Evolutionary conservation across 53 echinoderm and acorn worm genomes (phyloP).

Genomic region (Henricia sp.): DNA sequence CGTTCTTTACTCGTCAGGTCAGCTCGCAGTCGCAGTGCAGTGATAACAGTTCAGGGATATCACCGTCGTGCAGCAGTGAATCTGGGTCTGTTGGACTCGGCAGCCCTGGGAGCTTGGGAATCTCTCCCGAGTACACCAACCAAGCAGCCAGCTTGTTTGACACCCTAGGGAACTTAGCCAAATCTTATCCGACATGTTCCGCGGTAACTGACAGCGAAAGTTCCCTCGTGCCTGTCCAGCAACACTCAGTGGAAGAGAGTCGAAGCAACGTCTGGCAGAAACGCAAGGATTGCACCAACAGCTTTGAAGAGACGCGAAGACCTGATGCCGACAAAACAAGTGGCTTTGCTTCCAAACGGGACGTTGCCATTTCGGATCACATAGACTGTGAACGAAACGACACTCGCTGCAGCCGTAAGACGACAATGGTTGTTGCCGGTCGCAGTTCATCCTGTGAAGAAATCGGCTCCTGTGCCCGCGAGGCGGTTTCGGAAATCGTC

Average conservation of each 20-base stretch:
- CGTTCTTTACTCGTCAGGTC: constrained; percentile 79
- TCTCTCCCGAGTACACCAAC: constrained; percentile 78
- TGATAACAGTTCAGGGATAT: constrained; percentile 84
- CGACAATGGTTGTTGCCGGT: constrained; percentile 62
- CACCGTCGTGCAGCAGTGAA: constrained; percentile 78
- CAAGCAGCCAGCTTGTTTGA: constrained; percentile 40
- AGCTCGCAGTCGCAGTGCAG: constrained; percentile 87
- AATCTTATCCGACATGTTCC: constrained; percentile 41
- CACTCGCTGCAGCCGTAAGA: constrained; percentile 58
- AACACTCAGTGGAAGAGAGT: constrained; percentile 7
- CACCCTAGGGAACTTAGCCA: constrained; percentile 38
- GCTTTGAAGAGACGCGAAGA: constrained; percentile 52
- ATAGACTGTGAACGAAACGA: constrained; percentile 61
- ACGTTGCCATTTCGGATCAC: constrained; percentile 31
- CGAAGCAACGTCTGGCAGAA: constrained; percentile 81
- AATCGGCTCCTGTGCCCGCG: constrained; percentile 92
- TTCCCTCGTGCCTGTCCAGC: not conserved
- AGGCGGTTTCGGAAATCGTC: constrained; percentile 93
- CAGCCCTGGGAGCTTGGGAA: constrained; percentile 82
- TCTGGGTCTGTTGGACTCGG: constrained; percentile 69
- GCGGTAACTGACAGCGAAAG: constrained; percentile 30
- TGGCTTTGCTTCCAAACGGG: constrained; percentile 36
- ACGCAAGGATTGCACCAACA: constrained; percentile 75
- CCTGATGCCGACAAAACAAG: constrained; percentile 44
- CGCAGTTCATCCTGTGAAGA: constrained; percentile 97